Percentiles rank a stretch among this genome's conserved stretches.
These are phyloP conservation scores for Erannis defoliaria DNA, from an alignment of 2,888 invertebrate species.

Conservation along the genomic window DNA sequence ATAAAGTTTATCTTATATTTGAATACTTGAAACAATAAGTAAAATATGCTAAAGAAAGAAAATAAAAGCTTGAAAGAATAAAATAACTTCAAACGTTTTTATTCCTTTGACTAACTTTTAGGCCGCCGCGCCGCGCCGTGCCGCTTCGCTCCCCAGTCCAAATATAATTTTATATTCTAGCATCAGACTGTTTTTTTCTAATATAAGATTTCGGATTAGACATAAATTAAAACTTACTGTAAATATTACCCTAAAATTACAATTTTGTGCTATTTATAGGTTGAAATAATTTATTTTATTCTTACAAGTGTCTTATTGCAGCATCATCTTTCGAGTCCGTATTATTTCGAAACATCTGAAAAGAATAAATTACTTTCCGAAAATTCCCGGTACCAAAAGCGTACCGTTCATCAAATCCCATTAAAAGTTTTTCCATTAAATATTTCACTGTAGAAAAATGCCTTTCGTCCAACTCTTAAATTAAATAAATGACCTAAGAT, in stretches of 20 bases:
- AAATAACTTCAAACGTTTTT: conserved; percentile 34
- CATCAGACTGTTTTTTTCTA: background rate
- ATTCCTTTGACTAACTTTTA: conserved; percentile 35
- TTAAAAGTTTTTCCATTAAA: conserved; percentile 85
- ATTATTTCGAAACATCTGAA: conserved; percentile 26
- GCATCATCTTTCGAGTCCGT: conserved; percentile 3
- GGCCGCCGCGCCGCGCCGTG: conserved; percentile 16
- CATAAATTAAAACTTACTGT: background rate
- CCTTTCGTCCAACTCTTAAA: conserved; percentile 69
- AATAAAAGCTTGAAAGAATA: conserved; percentile 27
- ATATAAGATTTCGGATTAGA: background rate
- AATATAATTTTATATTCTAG: conserved; percentile 23
- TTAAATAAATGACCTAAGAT: conserved; percentile 57
- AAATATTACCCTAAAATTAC: background rate
- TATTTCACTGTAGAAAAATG: conserved; percentile 75
- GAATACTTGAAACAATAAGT: conserved; percentile 13
- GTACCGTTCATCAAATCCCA: conserved; percentile 79
- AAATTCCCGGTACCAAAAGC: conserved; percentile 66
- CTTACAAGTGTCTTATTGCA: background rate
- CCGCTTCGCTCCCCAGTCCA: conserved; percentile 16
- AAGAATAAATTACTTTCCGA: conserved; percentile 46
- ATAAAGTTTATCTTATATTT: conserved; percentile 6
- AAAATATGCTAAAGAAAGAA: conserved; percentile 27
- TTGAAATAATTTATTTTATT: background rate
- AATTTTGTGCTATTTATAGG: background rate